phyloP scores from a whole-genome alignment of 2,888 invertebrate species.

The Fabriciana adippe region DNA sequence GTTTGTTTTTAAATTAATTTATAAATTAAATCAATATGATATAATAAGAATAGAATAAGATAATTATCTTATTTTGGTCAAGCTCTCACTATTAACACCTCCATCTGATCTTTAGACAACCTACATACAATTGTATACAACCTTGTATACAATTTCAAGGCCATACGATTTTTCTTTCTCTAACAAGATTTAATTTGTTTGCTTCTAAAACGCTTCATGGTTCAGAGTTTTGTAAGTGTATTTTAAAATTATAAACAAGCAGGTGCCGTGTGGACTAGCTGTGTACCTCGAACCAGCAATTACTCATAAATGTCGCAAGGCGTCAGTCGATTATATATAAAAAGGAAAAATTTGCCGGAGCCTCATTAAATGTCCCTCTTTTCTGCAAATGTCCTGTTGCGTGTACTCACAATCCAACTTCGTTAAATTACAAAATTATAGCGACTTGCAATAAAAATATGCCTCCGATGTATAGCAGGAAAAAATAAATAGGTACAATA shows the following conservation, averaged over 20 bases:
- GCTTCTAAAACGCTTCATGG: constrained; percentile 22
- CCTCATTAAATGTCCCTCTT: constrained; percentile 38
- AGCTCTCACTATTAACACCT: too few species aligned
- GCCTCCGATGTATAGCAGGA: neutral
- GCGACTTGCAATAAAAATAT: constrained; percentile 15
- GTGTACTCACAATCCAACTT: constrained; percentile 29
- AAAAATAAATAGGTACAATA: neutral
- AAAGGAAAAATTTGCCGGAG: constrained; percentile 25
- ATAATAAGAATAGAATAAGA: too few species aligned
- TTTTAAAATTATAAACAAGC: constrained; percentile 43
- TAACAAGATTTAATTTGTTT: constrained; percentile 5
- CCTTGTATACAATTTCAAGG: too few species aligned
- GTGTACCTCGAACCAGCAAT: constrained; percentile 50
- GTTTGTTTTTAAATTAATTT: too few species aligned
- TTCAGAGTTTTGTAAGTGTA: constrained; percentile 31
- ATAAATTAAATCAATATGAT: too few species aligned
- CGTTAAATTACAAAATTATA: constrained; percentile 32
- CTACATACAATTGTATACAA: too few species aligned
- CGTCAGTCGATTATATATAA: constrained; percentile 53
- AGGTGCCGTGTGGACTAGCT: constrained; percentile 47
- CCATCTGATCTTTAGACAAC: too few species aligned
- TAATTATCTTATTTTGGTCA: too few species aligned
- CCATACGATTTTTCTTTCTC: neutral
- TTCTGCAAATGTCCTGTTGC: constrained; percentile 36
- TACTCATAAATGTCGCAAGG: constrained; percentile 66